Evolutionary conservation across 2,797 vertebrate species (phyloP), one percentile per base, ranked within the genome.

Genomic region (Syndactyla subalaris): DNA sequence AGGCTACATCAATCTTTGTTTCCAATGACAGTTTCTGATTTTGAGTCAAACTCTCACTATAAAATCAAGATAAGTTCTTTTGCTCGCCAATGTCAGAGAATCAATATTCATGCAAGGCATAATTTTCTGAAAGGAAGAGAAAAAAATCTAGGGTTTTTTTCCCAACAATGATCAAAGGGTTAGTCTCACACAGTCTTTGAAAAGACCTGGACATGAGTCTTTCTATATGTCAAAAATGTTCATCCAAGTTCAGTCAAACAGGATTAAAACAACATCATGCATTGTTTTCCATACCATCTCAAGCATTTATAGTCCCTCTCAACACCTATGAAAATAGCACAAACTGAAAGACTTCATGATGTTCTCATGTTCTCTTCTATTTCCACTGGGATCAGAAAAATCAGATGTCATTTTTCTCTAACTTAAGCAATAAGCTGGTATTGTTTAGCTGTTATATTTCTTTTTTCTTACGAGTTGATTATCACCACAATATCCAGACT

Each of bases 1-100:
- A 92, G 88, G 85, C 91, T 94, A 95, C 94, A 98, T 95, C 97
- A 97, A 97, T 97, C 97, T 97, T 97, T 96, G 93, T 95, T 97
- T 88, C 81, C 89, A 90, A 62, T 92, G 93, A 95, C 92, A 96
- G 85, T 51, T 96, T 96, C 92, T 96, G 96, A 82, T 89, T 97
- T 95, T 91, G 71, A 95, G 84, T 92, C 95, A 83, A 91, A 92
- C 34, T 70, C 65, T 93, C 73, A 89, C 80, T 87, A 92, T 79
- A 89, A 51, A 51, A 88, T 61, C 32, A 27, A 95, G 89, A 15
- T 72, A 94, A 52, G 70, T 74, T 94, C 81, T 88, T 88, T 62
- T 88, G 63, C 61, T 73, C 61, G 88, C 70, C 79, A 76, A 67
- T 92, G 88, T 84, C 85, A 94, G 84, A 93, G 63, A 85, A 79